Conservation (phyloP, 1,140 invertebrate species). For the Pachyrhynchus sulphureomaculatus region DNA sequence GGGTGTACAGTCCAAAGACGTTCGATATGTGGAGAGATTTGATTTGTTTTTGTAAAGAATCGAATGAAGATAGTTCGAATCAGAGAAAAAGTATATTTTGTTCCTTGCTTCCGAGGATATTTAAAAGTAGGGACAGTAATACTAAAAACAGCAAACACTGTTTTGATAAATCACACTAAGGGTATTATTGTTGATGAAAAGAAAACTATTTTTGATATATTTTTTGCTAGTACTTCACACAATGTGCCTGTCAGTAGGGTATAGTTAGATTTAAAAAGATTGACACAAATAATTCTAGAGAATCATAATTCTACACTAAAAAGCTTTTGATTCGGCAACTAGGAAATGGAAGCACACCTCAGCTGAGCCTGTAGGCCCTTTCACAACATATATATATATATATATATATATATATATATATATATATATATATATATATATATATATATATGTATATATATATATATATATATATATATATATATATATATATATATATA, state of each 20-base stretch:
- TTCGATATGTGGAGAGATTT: constrained; percentile 44
- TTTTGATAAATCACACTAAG: constrained; percentile 13
- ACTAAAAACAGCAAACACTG: constrained; percentile 9
- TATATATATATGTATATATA: too few species aligned
- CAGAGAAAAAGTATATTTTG: constrained; percentile 15
- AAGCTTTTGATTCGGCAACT: too few species aligned
- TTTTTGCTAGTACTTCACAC: constrained; percentile 29
- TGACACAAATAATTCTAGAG: too few species aligned
- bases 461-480: too few species aligned
- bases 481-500: too few species aligned
- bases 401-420: too few species aligned
- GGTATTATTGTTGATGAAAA: constrained; percentile 29
- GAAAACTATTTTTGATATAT: constrained; percentile 30
- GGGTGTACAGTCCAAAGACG: constrained; percentile 46
- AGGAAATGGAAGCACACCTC: too few species aligned
- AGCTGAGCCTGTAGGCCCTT: too few species aligned
- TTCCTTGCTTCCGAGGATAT: constrained; percentile 33
- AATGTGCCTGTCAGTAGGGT: constrained; percentile 44
- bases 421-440: too few species aligned
- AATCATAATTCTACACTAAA: too few species aligned
- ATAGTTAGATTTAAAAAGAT: too few species aligned
- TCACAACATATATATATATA: too few species aligned
- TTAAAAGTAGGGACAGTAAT: constrained; percentile 3
- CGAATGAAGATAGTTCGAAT: constrained; percentile 14
- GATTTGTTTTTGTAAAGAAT: constrained; percentile 28